A percentile compares a stretch with the other conserved stretches of the same genome.
phyloP scores from a whole-genome alignment of 2,113 vertebrate genomes.

The Perca flavescens region DNA sequence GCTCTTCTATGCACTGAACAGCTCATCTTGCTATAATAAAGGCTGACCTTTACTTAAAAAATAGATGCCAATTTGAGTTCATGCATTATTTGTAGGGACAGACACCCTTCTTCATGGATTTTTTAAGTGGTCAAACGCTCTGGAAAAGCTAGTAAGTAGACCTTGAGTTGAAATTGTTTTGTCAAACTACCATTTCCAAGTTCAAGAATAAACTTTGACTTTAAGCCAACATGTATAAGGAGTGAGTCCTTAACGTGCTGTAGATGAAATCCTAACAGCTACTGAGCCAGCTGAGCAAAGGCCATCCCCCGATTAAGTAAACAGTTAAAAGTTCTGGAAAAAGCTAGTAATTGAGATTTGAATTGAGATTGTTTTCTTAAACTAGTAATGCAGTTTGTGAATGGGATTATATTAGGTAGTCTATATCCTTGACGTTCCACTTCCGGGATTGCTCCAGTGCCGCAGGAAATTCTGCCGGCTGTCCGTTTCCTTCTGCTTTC shows the following conservation, averaged over 20 bases:
- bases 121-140: not conserved
- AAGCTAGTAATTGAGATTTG: not conserved
- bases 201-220: not conserved
- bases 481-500: too few relatives aligned
- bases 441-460: too few relatives aligned
- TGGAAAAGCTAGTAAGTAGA: not conserved
- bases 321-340: not conserved
- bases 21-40: slow-evolving; percentile 40
- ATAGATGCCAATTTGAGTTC: not conserved
- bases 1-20: slow-evolving; percentile 18
- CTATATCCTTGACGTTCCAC: too few relatives aligned
- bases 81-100: not conserved
- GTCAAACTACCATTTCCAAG: not conserved
- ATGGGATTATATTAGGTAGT: not conserved
- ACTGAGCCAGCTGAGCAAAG: not conserved
- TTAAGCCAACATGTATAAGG: not conserved
- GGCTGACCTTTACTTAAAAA: slow-evolving; percentile 31
- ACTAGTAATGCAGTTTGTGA: not conserved
- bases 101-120: not conserved
- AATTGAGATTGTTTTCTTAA: not conserved
- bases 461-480: too few relatives aligned
- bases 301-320: not conserved
- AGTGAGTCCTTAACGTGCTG: not conserved
- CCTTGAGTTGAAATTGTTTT: not conserved
- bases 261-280: not conserved